Evolutionary conservation across 2,797 vertebrate species (phyloP).

Genomic region (Chrysocyon brachyurus): DNA sequence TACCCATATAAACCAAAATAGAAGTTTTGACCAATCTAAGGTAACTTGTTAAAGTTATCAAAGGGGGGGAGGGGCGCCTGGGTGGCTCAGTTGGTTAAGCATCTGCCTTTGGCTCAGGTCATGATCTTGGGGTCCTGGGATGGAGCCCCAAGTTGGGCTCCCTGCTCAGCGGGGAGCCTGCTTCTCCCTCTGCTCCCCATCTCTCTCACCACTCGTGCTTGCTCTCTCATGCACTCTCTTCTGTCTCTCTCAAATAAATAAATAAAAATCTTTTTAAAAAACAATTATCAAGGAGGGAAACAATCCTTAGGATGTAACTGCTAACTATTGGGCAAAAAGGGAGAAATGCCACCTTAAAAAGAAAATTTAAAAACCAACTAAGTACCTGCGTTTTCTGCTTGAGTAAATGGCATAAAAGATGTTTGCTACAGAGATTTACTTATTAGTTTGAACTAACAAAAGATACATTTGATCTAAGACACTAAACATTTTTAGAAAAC

Average conservation of each 20-base stretch:
- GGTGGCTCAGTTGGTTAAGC: no score
- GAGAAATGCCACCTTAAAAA: constrained; percentile 19
- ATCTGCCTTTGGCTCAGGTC: no score
- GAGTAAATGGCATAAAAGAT: not conserved
- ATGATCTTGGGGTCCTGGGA: no score
- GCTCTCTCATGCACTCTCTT: no score
- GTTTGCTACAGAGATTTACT: not conserved
- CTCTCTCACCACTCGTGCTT: no score
- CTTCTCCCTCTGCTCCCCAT: no score
- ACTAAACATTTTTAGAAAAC: constrained; percentile 41
- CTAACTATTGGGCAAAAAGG: not conserved
- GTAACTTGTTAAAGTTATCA: not conserved
- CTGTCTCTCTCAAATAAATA: no score
- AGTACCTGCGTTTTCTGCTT: not conserved
- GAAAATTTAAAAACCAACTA: constrained; percentile 25
- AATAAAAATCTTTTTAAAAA: no score
- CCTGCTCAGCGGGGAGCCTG: no score
- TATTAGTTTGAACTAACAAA: not conserved
- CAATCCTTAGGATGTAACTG: not conserved
- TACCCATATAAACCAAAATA: not conserved
- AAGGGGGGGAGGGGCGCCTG: not conserved
- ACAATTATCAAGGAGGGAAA: not conserved
- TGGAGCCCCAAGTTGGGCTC: no score
- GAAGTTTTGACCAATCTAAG: constrained; percentile 13
- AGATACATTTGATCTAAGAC: constrained; percentile 38